Percentiles rank a stretch among this genome's conserved stretches.
Conservation (phyloP, 1,140 invertebrate species). For the Bombus pyrosoma region DNA sequence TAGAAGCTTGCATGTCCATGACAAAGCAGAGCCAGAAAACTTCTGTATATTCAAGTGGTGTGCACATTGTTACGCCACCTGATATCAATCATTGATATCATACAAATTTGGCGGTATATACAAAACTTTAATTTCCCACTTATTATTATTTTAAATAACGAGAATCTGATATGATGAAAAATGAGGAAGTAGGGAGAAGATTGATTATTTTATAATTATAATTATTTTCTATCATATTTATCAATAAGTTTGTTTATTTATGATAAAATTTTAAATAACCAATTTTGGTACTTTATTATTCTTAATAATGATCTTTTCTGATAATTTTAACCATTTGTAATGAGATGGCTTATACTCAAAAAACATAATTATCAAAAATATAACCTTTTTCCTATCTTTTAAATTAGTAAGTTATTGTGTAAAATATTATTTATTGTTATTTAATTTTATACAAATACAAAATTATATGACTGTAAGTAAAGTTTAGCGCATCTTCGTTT, state of each 20-base stretch:
- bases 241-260: too few relatives aligned
- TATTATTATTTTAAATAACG: not conserved
- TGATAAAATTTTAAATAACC: too few relatives aligned
- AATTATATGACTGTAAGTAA: not conserved
- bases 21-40: slow-evolving; percentile 67
- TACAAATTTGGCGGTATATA: slow-evolving; percentile 9
- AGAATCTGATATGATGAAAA: not conserved
- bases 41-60: slow-evolving; percentile 37
- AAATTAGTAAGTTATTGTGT: not conserved
- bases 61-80: slow-evolving; percentile 43
- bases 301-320: too few relatives aligned
- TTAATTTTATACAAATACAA: not conserved
- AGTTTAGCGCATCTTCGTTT: not conserved
- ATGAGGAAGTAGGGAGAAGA: not conserved
- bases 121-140: not conserved
- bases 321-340: not conserved
- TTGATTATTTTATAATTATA: not conserved
- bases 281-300: too few relatives aligned
- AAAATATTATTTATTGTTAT: not conserved
- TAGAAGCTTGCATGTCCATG: slow-evolving; percentile 82
- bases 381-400: not conserved
- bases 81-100: slow-evolving; percentile 34
- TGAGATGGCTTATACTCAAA: not conserved
- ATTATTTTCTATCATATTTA: not conserved
- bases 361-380: not conserved